Conservation (phyloP, 2,113 vertebrate genomes). For the Smithornis capensis region DNA sequence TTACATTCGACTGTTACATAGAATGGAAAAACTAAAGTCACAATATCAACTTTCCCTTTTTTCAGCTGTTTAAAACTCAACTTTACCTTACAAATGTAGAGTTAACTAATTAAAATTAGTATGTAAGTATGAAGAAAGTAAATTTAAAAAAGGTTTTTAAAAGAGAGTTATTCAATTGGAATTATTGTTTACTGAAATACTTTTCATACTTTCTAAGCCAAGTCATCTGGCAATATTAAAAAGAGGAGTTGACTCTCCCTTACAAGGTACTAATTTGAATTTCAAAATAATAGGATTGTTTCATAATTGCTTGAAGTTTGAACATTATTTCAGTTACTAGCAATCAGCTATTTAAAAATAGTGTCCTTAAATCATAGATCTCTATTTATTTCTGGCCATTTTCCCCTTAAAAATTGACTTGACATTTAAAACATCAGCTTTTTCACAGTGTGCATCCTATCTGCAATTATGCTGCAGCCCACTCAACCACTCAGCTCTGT, state of each 20-base stretch:
- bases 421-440: conserved; percentile 69
- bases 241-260: neutral
- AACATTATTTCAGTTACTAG: conserved; percentile 33
- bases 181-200: neutral
- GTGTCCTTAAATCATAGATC: conserved; percentile 18
- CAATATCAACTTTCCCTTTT: neutral
- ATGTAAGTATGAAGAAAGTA: neutral
- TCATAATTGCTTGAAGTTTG: conserved; percentile 10
- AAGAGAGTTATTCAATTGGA: neutral
- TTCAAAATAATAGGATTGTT: neutral
- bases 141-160: neutral
- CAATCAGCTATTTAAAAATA: conserved; percentile 60
- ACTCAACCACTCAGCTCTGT: conserved; percentile 32
- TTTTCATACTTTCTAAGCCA: neutral
- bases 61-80: neutral
- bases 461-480: conserved; percentile 49
- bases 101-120: neutral
- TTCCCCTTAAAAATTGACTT: conserved; percentile 60
- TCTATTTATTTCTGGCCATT: conserved; percentile 34
- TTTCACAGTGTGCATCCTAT: conserved; percentile 49
- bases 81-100: neutral
- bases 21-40: neutral
- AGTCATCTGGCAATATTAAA: neutral
- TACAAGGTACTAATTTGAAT: neutral
- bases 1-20: neutral